These are phyloP conservation scores for Cephus rjabovi DNA, from an alignment of 2,888 invertebrate genomes.

Conservation along the genomic window DNA sequence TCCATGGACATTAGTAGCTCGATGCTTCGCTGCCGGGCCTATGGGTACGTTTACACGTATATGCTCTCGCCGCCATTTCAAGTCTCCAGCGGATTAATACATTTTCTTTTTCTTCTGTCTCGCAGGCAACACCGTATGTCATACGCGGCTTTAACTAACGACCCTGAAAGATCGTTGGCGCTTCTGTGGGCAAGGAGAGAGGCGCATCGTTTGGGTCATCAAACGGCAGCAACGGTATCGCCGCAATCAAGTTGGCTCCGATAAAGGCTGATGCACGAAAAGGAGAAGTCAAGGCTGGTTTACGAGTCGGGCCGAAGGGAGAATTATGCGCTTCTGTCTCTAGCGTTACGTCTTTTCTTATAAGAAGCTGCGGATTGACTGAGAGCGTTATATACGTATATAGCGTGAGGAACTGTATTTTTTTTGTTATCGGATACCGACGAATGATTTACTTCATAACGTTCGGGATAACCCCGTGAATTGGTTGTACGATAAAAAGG, in stretches of 20 bases:
- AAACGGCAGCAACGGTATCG: neutral
- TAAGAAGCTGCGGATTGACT: neutral
- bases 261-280: neutral
- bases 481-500: neutral
- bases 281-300: neutral
- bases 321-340: neutral
- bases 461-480: neutral
- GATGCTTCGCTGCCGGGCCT: neutral
- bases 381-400: neutral
- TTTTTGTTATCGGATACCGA: neutral
- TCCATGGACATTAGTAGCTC: neutral
- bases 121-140: slow-evolving; percentile 30
- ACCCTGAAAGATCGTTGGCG: slow-evolving; percentile 34
- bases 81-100: neutral
- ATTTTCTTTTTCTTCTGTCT: slow-evolving; percentile 15
- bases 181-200: slow-evolving; percentile 9
- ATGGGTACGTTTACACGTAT: neutral
- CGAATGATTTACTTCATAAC: neutral
- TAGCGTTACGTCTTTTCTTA: neutral
- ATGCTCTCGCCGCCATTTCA: neutral
- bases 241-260: neutral
- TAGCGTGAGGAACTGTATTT: neutral
- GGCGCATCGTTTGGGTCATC: neutral
- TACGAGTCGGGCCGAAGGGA: neutral
- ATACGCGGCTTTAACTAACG: slow-evolving; percentile 35